Base-by-base conservation (phyloP, 2,113 vertebrate species). In the Tachycineta bicolor region DNA sequence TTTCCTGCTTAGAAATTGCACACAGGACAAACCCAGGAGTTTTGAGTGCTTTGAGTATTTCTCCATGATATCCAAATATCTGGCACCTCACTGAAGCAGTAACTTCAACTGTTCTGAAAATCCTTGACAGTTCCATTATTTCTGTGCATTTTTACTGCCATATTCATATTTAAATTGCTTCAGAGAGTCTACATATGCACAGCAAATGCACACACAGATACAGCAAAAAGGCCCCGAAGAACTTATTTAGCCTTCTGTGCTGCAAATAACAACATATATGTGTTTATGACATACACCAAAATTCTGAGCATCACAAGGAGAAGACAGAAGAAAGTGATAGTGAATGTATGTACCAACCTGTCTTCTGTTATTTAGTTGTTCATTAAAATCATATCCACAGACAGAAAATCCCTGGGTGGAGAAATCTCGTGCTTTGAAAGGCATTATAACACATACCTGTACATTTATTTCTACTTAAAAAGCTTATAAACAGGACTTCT, bases 81-180 rank as follows among this genome's bases (percentile, higher is more conserved):
- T 95, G 93, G 93, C 78, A 90, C 59, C 21, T 71, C 75, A 59
- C 34, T 79, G 92, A 93, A 90, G 77, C 74, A 87, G 95, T 82
- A 87, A 78, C 82, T 91, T 88, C 82, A 76, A 60, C 29, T 53
- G 31, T 60, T 68, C 82, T 75, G 74, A 67, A 92, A 95, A 82
- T 37, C 62, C 62, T 79, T 87, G 70, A 91, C 41, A 88, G 78
- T 73, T 56, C 46, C 44, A 46, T 47, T 90, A 65, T 85, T 95
- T 88, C 77, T 69, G 37, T 73, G 59, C 63, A 80, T 73, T 90
- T 85, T 83, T 83, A 90, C 50, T 73, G 82, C 52, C 62, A 60
- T 44, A 87, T 82, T 79, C 37, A 37, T 73, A 73, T 33, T 53
- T 41, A 20, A 37, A 64, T 53, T 21, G 46, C 47, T 52, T 87